These are phyloP conservation scores for Sisor rabdophorus DNA, from an alignment of 2,113 vertebrate species.

Conservation along the genomic window DNA sequence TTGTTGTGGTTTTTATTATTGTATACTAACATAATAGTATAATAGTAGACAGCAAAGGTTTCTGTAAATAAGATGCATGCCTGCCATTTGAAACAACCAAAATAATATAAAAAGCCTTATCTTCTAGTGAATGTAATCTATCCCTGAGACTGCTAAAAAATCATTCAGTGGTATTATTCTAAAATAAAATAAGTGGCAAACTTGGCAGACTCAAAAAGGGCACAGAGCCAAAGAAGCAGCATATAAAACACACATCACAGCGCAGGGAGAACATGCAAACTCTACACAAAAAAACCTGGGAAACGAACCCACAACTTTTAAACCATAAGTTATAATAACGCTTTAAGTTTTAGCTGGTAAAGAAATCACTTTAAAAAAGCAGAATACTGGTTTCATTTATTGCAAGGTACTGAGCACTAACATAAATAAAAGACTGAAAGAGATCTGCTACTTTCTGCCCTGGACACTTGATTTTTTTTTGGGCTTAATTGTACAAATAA, in stretches of 20 bases:
- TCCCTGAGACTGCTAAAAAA: slow-evolving; percentile 24
- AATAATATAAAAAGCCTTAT: not conserved
- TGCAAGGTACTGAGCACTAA: too few species aligned
- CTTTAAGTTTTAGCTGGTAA: too few species aligned
- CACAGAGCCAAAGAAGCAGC: not conserved
- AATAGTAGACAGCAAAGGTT: not conserved
- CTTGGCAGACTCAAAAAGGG: slow-evolving; percentile 44
- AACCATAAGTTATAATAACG: too few species aligned
- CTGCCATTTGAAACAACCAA: slow-evolving; percentile 23
- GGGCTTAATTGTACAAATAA: too few species aligned
- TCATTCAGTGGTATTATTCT: slow-evolving; percentile 30
- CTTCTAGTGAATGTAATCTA: slow-evolving; percentile 22
- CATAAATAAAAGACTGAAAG: too few species aligned
- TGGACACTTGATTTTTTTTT: too few species aligned
- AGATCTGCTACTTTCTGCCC: too few species aligned
- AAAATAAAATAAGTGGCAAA: slow-evolving; percentile 34
- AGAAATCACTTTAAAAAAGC: too few species aligned
- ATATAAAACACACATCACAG: slow-evolving; percentile 16
- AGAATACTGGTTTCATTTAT: too few species aligned
- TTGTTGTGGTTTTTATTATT: not conserved
- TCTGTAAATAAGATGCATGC: not conserved
- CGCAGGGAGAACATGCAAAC: not conserved
- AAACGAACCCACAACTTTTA: too few species aligned
- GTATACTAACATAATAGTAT: not conserved
- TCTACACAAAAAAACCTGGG: too few species aligned